Percentiles rank a stretch among this genome's conserved stretches.
Evolutionary conservation across 1,140 invertebrate species (phyloP).

Genomic region (Rhynchophorus ferrugineus): DNA sequence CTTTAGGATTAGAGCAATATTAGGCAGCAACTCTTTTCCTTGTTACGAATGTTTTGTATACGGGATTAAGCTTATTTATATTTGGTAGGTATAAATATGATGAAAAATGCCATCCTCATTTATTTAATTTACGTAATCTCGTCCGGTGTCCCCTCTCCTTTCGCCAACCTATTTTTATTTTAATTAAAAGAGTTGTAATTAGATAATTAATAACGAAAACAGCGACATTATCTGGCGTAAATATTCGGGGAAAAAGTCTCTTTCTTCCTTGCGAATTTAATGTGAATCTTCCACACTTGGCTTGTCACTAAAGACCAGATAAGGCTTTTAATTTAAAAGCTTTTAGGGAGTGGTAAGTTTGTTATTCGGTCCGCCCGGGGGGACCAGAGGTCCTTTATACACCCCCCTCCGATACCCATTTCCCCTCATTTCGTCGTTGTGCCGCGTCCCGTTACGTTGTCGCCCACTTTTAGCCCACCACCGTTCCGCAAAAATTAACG

Average conservation of each 20-base stretch:
- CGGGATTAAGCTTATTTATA: too few relatives aligned
- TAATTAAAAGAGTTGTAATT: conserved; percentile 35
- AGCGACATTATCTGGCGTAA: conserved; percentile 26
- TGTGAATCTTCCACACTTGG: conserved; percentile 23
- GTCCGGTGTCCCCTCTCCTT: too few relatives aligned
- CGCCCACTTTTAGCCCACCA: too few relatives aligned
- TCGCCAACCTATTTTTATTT: conserved; percentile 19
- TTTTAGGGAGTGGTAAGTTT: conserved; percentile 8
- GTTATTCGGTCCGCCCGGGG: background rate
- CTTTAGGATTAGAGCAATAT: too few relatives aligned
- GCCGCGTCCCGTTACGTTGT: too few relatives aligned
- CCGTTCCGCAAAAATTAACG: too few relatives aligned
- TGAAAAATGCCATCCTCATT: too few relatives aligned
- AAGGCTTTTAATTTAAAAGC: conserved; percentile 22
- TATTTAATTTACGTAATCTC: too few relatives aligned
- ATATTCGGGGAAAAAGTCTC: conserved; percentile 20
- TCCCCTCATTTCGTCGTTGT: too few relatives aligned
- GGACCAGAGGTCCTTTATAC: background rate
- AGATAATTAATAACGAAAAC: conserved; percentile 33
- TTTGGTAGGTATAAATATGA: too few relatives aligned
- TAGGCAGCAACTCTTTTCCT: too few relatives aligned
- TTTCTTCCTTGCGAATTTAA: conserved; percentile 19
- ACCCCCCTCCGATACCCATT: background rate
- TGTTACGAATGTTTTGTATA: too few relatives aligned
- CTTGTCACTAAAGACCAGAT: conserved; percentile 21